These are phyloP conservation scores for Chouioia cunea DNA, from an alignment of 2,888 invertebrate species.

Conservation along the genomic window DNA sequence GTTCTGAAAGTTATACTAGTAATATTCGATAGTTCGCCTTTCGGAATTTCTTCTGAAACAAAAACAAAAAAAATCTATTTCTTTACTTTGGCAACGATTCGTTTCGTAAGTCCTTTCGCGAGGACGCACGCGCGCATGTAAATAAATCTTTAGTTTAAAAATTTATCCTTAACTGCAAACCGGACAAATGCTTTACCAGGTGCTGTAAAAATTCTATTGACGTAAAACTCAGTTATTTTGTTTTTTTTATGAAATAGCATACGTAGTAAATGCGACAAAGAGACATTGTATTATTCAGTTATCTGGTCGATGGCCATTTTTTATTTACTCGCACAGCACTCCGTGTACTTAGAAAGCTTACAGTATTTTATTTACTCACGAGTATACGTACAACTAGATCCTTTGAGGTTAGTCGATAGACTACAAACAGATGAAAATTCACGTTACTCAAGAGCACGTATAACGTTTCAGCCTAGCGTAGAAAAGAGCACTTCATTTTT, in stretches of 20 bases:
- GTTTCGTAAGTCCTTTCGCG: not conserved
- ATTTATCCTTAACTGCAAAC: not conserved
- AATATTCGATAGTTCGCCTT: not conserved
- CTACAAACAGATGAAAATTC: constrained; percentile 1
- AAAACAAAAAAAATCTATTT: constrained; percentile 13
- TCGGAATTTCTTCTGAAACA: not conserved
- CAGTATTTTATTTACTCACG: constrained; percentile 11
- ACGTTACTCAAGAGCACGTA: not conserved
- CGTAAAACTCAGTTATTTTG: not conserved
- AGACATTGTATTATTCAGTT: not conserved
- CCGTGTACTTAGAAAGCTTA: not conserved
- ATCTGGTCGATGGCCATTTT: not conserved
- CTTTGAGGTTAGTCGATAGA: constrained; percentile 15
- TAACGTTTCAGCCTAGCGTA: no score
- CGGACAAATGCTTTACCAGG: constrained; percentile 8
- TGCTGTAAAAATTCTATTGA: not conserved
- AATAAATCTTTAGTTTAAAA: constrained; percentile 2
- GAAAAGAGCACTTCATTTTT: no score
- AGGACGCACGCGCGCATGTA: not conserved
- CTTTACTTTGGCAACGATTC: constrained; percentile 2
- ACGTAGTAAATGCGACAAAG: not conserved
- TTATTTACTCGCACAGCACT: not conserved
- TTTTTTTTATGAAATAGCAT: not conserved
- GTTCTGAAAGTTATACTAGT: not conserved
- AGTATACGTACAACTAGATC: not conserved